Evolutionary conservation across 1,140 invertebrate genomes (phyloP).

Genomic region (Laodelphax striatellus): DNA sequence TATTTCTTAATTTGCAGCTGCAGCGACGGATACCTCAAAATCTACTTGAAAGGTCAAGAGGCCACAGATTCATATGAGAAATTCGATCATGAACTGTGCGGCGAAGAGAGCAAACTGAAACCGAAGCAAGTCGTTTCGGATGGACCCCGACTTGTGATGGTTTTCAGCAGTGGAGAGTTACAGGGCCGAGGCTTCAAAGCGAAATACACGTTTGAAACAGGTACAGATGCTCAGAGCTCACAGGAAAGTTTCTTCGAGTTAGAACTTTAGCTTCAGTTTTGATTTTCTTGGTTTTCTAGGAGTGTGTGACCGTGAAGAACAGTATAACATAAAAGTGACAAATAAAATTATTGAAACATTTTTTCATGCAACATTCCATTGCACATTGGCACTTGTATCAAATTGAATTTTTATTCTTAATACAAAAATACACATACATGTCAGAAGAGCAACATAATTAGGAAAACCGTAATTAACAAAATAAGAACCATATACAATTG

Average conservation of each 20-base stretch:
- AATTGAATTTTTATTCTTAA: too few relatives aligned
- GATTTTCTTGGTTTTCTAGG: too few relatives aligned
- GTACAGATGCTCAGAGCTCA: slow-evolving; percentile 31
- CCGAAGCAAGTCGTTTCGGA: slow-evolving; percentile 54
- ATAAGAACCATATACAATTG: too few relatives aligned
- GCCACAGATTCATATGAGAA: slow-evolving; percentile 86
- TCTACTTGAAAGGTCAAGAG: slow-evolving; percentile 87
- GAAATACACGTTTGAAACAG: slow-evolving; percentile 78
- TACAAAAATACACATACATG: too few relatives aligned
- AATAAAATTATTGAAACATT: too few relatives aligned
- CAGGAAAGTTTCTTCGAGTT: too few relatives aligned
- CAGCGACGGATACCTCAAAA: slow-evolving; percentile 79
- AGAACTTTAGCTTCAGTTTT: too few relatives aligned
- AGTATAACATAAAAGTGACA: too few relatives aligned
- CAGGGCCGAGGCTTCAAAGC: slow-evolving; percentile 87
- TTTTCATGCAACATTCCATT: too few relatives aligned
- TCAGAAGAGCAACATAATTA: too few relatives aligned
- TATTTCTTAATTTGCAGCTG: slow-evolving; percentile 39
- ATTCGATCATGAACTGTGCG: slow-evolving; percentile 86
- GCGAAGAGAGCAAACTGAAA: slow-evolving; percentile 42
- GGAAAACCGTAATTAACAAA: too few relatives aligned
- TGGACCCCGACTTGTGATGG: slow-evolving; percentile 84
- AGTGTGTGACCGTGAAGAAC: too few relatives aligned
- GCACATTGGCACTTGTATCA: not conserved
- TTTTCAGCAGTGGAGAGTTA: slow-evolving; percentile 81